Percentiles rank a stretch among this genome's conserved stretches.
phyloP scores from a whole-genome alignment of 2,888 invertebrate species.

The Pristionchus arcanus region DNA sequence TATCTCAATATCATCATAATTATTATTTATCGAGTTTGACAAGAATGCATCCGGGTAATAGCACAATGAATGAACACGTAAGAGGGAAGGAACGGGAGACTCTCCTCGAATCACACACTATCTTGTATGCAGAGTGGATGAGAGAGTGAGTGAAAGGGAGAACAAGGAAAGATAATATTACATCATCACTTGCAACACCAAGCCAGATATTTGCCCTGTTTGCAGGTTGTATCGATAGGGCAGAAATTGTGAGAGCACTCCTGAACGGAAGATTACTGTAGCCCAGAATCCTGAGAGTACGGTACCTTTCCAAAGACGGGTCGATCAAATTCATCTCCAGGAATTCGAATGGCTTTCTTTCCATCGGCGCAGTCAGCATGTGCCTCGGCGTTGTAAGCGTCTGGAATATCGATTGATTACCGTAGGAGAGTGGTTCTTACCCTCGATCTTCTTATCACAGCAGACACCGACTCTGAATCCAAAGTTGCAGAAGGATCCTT shows the following conservation, averaged over 20 bases:
- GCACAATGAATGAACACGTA: slow-evolving; percentile 41
- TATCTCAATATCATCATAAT: background rate
- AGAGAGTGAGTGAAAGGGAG: background rate
- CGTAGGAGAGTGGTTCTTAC: background rate
- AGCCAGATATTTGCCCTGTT: slow-evolving; percentile 61
- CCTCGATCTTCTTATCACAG: slow-evolving; percentile 55
- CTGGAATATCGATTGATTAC: slow-evolving; percentile 28
- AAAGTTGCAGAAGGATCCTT: slow-evolving; percentile 45
- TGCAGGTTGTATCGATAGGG: slow-evolving; percentile 59
- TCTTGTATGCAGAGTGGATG: background rate
- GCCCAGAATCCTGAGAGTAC: background rate
- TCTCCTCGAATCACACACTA: background rate
- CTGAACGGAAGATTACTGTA: slow-evolving; percentile 52
- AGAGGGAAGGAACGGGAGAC: background rate
- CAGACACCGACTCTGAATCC: slow-evolving; percentile 53
- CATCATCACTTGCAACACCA: slow-evolving; percentile 61
- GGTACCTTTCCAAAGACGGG: slow-evolving; percentile 55
- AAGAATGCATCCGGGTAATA: slow-evolving; percentile 37
- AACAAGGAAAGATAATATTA: background rate
- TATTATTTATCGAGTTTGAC: background rate
- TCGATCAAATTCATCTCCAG: slow-evolving; percentile 26
- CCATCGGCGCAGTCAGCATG: slow-evolving; percentile 23
- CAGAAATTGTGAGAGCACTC: slow-evolving; percentile 62
- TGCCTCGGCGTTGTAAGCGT: slow-evolving; percentile 23
- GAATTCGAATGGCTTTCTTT: slow-evolving; percentile 14